Base-by-base conservation (phyloP, 2,113 vertebrate genomes). In the Alexandromys fortis region DNA sequence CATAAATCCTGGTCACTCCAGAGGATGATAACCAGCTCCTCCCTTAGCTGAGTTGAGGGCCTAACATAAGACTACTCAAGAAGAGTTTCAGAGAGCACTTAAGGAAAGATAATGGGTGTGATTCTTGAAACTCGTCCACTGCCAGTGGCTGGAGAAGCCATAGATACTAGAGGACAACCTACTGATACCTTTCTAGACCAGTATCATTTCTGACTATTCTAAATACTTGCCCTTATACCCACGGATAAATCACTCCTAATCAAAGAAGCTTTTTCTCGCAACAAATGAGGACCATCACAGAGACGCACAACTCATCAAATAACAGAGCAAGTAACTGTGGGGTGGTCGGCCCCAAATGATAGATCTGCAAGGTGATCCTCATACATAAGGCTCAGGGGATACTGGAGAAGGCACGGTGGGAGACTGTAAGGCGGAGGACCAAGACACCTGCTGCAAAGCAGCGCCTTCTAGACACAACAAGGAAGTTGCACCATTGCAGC, bases 51-150 rank as follows among this genome's bases (percentile, higher is more conserved):
- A 28, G 55, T 21, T 73, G 30, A 22, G 24, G 33, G 52, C 38
- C 65, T 81, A 5, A 22, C 19, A 0, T 21, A 26, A 1, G 1
- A 47, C 10, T 3, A 55, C 8, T 2, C 10, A 67, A 47, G 47
- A 85, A 82, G n/a, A 61, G 47, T 38, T 96, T 96, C 52, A 88
- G 30, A 92, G 33, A n/a, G 12, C 52, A 75, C n/a, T 24, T 14
- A n/a, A 14, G n/a, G 28, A 91, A 55, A 83, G 28, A 68, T n/a
- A 35, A 86, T 8, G 45, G 24, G 11, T 22, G 45, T 86, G 30
- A 21, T 24, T 52, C 47, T 28, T 52, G 47, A 87, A 11, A 49
- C 11, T 47, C 11, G 49, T 2, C 12, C 14, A 38, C 79, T 82
- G 26, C 3, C 12, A 38, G 33, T 38, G 11, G 19, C 35, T 38